Evolutionary conservation across 2,113 vertebrate genomes (phyloP).

Genomic region (Phasianus colchicus): DNA sequence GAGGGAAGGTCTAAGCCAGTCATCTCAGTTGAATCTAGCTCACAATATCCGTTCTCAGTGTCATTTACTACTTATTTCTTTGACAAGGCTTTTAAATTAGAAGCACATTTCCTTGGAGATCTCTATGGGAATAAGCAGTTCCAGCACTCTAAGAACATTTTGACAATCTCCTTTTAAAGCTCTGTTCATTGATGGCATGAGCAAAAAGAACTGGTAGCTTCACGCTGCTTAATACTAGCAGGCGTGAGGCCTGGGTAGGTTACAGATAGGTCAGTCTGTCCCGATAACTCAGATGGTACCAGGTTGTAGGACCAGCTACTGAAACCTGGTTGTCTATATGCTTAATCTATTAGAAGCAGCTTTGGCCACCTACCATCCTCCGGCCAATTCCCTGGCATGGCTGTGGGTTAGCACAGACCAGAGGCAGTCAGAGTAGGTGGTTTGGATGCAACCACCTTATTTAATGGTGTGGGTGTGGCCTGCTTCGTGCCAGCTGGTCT

Average conservation of each 20-base stretch:
- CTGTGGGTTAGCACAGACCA: neutral
- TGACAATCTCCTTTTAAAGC: conserved; percentile 58
- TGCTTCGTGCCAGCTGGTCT: neutral
- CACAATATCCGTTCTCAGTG: neutral
- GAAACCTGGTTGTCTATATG: neutral
- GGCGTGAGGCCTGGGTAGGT: neutral
- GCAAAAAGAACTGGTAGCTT: neutral
- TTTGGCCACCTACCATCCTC: neutral
- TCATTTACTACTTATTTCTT: neutral
- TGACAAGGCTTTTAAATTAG: conserved; percentile 50
- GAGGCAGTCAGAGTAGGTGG: neutral
- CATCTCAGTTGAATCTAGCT: neutral
- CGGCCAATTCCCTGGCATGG: neutral
- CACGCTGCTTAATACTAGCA: neutral
- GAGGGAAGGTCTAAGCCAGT: neutral
- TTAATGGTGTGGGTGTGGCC: neutral
- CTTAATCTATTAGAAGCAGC: neutral
- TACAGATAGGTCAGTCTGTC: neutral
- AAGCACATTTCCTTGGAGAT: conserved; percentile 45
- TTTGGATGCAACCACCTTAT: neutral
- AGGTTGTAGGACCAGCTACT: neutral
- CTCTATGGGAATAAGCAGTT: neutral
- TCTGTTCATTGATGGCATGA: neutral
- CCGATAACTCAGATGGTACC: neutral
- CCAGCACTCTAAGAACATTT: neutral